Base-by-base conservation (phyloP, 2,888 invertebrate species). In the Calameuta idolon region DNA sequence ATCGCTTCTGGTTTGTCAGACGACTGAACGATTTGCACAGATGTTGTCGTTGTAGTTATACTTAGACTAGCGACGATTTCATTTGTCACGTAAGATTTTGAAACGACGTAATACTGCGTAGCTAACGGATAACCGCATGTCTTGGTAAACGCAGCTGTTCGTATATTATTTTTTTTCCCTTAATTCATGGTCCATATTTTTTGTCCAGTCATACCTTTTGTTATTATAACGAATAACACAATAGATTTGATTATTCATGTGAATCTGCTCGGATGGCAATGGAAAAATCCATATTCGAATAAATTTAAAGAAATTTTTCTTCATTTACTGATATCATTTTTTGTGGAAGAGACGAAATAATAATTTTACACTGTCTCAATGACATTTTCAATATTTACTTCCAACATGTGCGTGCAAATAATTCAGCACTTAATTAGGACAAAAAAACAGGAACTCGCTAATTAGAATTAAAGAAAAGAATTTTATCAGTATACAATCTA, bases 31-130 rank as follows among this genome's bases (percentile, higher is more conserved):
- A 55, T 55, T 55, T 23, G 55, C 55, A 55, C 9, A 2, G 23
- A 55, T 55, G 55, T 55, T 55, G 23, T 40, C 40, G 40, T 55
- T 55, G 55, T 55, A 23, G 31, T 71, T 71, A 71, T 71, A 71
- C 31, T 71, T 71, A 71, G 71, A 71, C 71, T 9, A 31, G 34
- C 31, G 71, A 71, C 71, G 31, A 34, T 71, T 71, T 71, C 34
- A 71, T 71, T 71, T 71, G 31, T 34, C 71, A 15, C 71, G 34
- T 31, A 34, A 71, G 34, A 33, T 71, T 12, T 71, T 9, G 31
- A 4, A 71, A 12, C 71, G 31, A 71, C 31, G 34, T 71, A 71
- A 71, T 71, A 31, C 12, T 33, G 31, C 34, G 71, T 55, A 55
- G 55, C 55, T 9, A 55, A 55, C 9, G 55, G 5, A 55, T 23